A percentile compares a stretch with the other conserved stretches of the same genome.
These are phyloP conservation scores for Latheticus oryzae DNA, from an alignment of 2,888 invertebrate species.

Conservation along the genomic window DNA sequence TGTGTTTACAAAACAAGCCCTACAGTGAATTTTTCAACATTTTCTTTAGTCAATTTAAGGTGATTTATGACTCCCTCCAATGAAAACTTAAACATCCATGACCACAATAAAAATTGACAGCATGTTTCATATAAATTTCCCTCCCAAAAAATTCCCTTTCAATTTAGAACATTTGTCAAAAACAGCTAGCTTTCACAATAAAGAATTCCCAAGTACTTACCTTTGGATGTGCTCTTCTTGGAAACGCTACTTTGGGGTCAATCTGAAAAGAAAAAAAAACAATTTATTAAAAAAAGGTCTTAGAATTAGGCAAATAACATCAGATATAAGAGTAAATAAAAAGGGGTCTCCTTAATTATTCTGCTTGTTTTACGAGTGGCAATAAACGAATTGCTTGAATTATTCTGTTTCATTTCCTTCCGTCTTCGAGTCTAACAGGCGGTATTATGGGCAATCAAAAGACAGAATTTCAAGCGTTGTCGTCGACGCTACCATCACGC, in stretches of 20 bases:
- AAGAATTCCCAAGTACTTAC: constrained; percentile 70
- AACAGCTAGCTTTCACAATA: neutral
- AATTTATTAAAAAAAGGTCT: constrained; percentile 40
- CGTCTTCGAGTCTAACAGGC: constrained; percentile 54
- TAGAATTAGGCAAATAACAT: constrained; percentile 47
- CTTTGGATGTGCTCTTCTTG: constrained; percentile 98
- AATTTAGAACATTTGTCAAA: neutral
- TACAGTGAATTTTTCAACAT: too few species aligned
- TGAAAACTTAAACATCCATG: neutral
- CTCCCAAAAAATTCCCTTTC: too few species aligned
- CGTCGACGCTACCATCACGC: too few species aligned
- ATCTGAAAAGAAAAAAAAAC: constrained; percentile 80
- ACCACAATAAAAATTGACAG: neutral
- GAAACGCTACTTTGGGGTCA: constrained; percentile 99
- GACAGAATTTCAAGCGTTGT: constrained; percentile 53
- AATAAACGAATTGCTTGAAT: constrained; percentile 59
- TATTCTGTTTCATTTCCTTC: constrained; percentile 57
- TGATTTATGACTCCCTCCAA: too few species aligned
- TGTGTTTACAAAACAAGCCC: constrained; percentile 10
- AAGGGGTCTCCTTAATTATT: constrained; percentile 56
- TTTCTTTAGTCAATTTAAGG: too few species aligned
- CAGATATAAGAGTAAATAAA: constrained; percentile 53
- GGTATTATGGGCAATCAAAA: constrained; percentile 59
- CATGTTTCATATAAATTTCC: too few species aligned
- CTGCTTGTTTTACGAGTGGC: constrained; percentile 57